A percentile compares a stretch with the other conserved stretches of the same genome.
These are phyloP conservation scores for Ganaspis brasiliensis DNA, from an alignment of 2,888 invertebrate species.

Conservation along the genomic window DNA sequence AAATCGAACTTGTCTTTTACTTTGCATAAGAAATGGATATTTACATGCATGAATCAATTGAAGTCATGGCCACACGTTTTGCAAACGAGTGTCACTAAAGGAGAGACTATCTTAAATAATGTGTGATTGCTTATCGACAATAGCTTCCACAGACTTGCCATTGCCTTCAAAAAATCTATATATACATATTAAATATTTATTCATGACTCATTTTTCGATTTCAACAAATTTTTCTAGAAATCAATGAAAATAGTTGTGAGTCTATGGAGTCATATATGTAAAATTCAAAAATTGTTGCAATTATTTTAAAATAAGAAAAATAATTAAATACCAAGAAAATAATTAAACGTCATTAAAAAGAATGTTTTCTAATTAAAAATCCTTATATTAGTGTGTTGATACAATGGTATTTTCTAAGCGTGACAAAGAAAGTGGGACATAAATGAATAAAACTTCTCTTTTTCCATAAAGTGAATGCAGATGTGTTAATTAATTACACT, in stretches of 20 bases:
- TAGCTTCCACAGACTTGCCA: conserved; percentile 13
- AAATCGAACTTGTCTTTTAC: background rate
- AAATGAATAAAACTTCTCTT: conserved; percentile 8
- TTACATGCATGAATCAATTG: conserved; percentile 37
- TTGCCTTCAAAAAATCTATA: background rate
- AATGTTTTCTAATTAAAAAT: no score
- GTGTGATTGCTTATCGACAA: conserved; percentile 38
- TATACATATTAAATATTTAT: conserved; percentile 1
- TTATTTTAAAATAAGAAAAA: no score
- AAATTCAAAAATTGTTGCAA: no score
- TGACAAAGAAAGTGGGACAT: conserved; percentile 20
- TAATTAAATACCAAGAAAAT: no score
- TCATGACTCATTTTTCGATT: conserved; percentile 13
- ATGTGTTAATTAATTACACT: conserved; percentile 33
- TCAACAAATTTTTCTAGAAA: background rate
- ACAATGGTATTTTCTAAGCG: conserved; percentile 11
- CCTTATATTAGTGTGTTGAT: no score
- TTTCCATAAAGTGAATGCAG: conserved; percentile 5
- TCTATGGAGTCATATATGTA: no score
- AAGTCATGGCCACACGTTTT: conserved; percentile 36
- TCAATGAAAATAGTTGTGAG: no score
- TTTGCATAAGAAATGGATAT: conserved; percentile 22
- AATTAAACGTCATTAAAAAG: no score
- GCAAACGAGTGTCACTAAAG: conserved; percentile 40
- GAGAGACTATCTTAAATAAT: conserved; percentile 27